phyloP scores from a whole-genome alignment of 2,888 invertebrate species.

The Cybosia mesomella region DNA sequence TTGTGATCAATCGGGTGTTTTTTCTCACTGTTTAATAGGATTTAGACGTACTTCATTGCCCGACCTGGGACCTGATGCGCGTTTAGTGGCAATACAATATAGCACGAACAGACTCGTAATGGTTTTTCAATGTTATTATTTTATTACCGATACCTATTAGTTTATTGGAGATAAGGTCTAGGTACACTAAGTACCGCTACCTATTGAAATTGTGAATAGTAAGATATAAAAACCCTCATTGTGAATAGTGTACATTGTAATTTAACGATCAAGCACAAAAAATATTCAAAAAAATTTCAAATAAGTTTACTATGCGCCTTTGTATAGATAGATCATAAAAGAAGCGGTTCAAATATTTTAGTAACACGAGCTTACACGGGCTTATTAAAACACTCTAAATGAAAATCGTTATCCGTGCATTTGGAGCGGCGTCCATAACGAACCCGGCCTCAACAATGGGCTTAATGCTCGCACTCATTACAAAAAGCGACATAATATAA shows the following conservation, averaged over 20 bases:
- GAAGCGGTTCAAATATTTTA: constrained; percentile 61
- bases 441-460: constrained; percentile 85
- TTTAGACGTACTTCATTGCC: neutral
- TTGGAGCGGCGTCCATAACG: constrained; percentile 85
- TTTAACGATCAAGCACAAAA: constrained; percentile 2
- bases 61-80: neutral
- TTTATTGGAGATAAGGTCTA: neutral
- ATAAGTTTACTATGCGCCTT: constrained; percentile 32
- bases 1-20: neutral
- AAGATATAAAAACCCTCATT: neutral
- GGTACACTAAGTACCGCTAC: neutral
- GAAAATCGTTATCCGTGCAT: constrained; percentile 85
- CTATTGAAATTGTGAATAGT: neutral
- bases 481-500: constrained; percentile 87
- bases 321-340: constrained; percentile 42
- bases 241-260: neutral
- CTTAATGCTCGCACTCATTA: constrained; percentile 87
- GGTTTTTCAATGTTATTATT: neutral
- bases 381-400: constrained; percentile 86
- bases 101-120: neutral
- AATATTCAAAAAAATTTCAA: constrained; percentile 16
- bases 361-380: constrained; percentile 80
- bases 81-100: neutral
- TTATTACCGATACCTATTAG: neutral
- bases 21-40: neutral